Percentiles rank a stretch among this genome's conserved stretches.
These are phyloP conservation scores for Mythimna vitellina DNA, from an alignment of 2,888 invertebrate species.

Conservation along the genomic window DNA sequence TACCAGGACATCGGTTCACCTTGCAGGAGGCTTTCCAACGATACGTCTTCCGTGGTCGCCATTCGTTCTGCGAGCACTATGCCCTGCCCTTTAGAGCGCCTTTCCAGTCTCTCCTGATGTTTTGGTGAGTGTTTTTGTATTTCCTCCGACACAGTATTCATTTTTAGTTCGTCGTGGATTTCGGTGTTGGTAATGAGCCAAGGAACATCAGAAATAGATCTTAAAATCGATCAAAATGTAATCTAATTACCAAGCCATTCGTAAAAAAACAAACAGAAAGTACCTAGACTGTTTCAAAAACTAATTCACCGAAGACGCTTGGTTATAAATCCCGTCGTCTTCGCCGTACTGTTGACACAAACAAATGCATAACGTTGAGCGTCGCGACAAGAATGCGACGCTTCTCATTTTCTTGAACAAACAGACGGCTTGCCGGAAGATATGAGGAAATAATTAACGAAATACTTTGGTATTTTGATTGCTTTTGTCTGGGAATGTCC, in stretches of 20 bases:
- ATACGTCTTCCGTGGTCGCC: too few species aligned
- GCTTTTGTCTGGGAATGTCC: constrained; percentile 16
- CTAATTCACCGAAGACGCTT: constrained; percentile 18
- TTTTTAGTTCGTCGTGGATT: too few species aligned
- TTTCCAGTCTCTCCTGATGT: too few species aligned
- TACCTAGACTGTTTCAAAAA: constrained; percentile 18
- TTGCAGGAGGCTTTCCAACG: too few species aligned
- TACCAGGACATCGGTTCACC: too few species aligned
- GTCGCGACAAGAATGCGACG: constrained; percentile 68
- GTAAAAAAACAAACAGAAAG: not conserved
- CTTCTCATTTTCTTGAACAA: constrained; percentile 69
- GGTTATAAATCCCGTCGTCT: constrained; percentile 40
- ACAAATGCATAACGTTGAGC: constrained; percentile 73
- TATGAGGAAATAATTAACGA: constrained; percentile 50
- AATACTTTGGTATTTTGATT: constrained; percentile 11
- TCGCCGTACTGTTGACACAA: constrained; percentile 66
- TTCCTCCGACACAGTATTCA: too few species aligned
- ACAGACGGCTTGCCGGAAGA: constrained; percentile 48
- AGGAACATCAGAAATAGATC: too few species aligned
- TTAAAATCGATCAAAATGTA: too few species aligned
- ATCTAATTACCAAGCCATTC: not conserved
- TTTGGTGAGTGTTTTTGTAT: too few species aligned
- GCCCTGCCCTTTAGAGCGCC: too few species aligned
- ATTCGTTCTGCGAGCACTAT: too few species aligned
- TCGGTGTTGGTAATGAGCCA: too few species aligned